These are phyloP conservation scores for Apolygus lucorum DNA, from an alignment of 1,140 invertebrate genomes.

Conservation along the genomic window DNA sequence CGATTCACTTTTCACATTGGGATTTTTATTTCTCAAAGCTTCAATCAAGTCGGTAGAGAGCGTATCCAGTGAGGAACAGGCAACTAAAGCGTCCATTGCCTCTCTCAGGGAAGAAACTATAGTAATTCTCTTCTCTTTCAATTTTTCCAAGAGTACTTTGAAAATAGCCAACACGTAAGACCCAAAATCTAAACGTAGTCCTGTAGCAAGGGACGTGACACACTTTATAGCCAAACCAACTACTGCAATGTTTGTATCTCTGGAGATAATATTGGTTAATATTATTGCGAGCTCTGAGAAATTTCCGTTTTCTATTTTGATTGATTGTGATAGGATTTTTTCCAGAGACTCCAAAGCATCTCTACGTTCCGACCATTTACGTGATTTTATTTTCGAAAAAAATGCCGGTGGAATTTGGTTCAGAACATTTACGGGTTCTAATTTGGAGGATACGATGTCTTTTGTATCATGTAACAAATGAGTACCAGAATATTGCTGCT, in stretches of 20 bases:
- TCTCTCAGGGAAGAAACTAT: constrained; percentile 79
- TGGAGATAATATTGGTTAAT: constrained; percentile 84
- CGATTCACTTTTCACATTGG: constrained; percentile 86
- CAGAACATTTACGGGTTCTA: constrained; percentile 87
- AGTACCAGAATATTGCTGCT: too few relatives aligned
- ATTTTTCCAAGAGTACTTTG: constrained; percentile 81
- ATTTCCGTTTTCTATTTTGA: constrained; percentile 82
- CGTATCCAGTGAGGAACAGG: constrained; percentile 71
- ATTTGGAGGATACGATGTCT: too few relatives aligned
- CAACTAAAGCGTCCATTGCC: constrained; percentile 57
- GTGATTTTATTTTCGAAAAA: constrained; percentile 88
- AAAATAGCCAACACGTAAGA: constrained; percentile 73
- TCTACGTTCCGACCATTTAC: constrained; percentile 96
- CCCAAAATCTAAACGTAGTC: constrained; percentile 79
- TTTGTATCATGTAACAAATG: too few relatives aligned
- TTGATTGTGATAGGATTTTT: constrained; percentile 63
- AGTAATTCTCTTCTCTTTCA: constrained; percentile 93
- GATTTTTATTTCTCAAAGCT: constrained; percentile 90
- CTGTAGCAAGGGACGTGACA: constrained; percentile 69
- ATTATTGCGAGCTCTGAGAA: constrained; percentile 79
- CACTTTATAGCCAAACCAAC: constrained; percentile 81
- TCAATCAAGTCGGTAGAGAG: constrained; percentile 77
- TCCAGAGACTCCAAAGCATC: constrained; percentile 78
- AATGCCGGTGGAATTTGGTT: constrained; percentile 92
- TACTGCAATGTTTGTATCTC: constrained; percentile 92